A percentile compares a stretch with the other conserved stretches of the same genome.
These are phyloP conservation scores for Drosophila paramelanica DNA, from an alignment of 2,888 invertebrate species.

Conservation along the genomic window DNA sequence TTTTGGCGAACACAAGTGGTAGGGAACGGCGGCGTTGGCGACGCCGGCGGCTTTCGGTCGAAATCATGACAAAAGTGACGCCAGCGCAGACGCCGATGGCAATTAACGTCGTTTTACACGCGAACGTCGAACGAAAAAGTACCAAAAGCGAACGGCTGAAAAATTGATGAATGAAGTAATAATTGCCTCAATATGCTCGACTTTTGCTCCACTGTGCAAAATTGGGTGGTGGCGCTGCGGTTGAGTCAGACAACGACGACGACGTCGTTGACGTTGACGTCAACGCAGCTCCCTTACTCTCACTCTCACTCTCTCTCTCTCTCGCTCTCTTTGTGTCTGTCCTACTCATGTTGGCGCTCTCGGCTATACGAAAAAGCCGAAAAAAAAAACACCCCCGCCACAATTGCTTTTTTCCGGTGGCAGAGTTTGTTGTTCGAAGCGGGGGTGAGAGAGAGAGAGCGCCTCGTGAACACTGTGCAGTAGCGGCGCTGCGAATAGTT, in stretches of 20 bases:
- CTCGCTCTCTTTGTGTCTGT: constrained; percentile 7
- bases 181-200: constrained; percentile 44
- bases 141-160: constrained; percentile 31
- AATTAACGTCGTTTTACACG: constrained; percentile 46
- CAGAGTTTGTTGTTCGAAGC: constrained; percentile 27
- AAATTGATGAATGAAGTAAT: constrained; percentile 72
- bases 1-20: constrained; percentile 32
- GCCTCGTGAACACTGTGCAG: constrained; percentile 8
- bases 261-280: constrained; percentile 70
- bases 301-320: constrained; percentile 24
- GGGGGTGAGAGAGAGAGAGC: constrained; percentile 41
- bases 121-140: constrained; percentile 31
- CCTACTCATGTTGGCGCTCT: constrained; percentile 22
- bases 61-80: constrained; percentile 35
- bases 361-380: constrained; percentile 31
- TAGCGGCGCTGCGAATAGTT: constrained; percentile 36
- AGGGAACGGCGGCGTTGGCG: not conserved
- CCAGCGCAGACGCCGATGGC: constrained; percentile 11
- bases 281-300: constrained; percentile 42
- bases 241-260: constrained; percentile 50
- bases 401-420: constrained; percentile 57
- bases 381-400: constrained; percentile 62
- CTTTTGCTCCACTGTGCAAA: constrained; percentile 70
- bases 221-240: constrained; percentile 69
- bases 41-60: not conserved